Base-by-base conservation (phyloP, 64 coral and sea anemone genomes). In the Acropora tenuis region DNA sequence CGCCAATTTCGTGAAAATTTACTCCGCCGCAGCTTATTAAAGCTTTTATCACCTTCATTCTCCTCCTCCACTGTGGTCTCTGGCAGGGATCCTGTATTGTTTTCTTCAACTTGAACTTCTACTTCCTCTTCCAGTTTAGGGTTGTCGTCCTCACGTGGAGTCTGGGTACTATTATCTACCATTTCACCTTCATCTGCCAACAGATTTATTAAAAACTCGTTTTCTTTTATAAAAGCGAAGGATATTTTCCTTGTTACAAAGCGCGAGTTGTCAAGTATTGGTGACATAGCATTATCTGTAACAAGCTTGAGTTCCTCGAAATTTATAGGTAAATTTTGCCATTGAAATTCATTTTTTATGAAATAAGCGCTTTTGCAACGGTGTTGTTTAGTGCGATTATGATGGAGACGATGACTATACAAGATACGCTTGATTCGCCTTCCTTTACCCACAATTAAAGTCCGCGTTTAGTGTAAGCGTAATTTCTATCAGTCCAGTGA, bases 131-230 rank as follows among this genome's bases (percentile, higher is more conserved):
- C 49, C 18, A 48, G 43, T 44, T 87, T 49, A 40, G 4, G 2
- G 10, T 16, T 8, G 10, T 78, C 74, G 0, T 84, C 72, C 18
- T 87, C 78, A 50, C 92, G 85, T 3, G 96, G 89, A 46, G 96
- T 98, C 86, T 98, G 96, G 1, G 96, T 98, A 46, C 92, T 82
- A 77, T 5, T 78, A 83, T 98, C 96, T 8, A 92, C 69, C 83
- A 72, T 98, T 30, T 75, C 91, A 53, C 48, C 78, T 11, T 43
- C 69, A 30, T 93, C 95, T 96, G 85, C 8, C 30, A 83, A 73
- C 17, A 69, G 49, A 77, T 47, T 55, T 55, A 55, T 9, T 7
- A 7, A 55, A 55, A 55, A 9, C 52, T 9, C 52, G 10, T 55
- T 55, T 9, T 55, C 5, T 55, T 9, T 55, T 55, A 9, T 55